These are phyloP conservation scores for Physocephala rufipes DNA, from an alignment of 2,888 invertebrate species.

Conservation along the genomic window DNA sequence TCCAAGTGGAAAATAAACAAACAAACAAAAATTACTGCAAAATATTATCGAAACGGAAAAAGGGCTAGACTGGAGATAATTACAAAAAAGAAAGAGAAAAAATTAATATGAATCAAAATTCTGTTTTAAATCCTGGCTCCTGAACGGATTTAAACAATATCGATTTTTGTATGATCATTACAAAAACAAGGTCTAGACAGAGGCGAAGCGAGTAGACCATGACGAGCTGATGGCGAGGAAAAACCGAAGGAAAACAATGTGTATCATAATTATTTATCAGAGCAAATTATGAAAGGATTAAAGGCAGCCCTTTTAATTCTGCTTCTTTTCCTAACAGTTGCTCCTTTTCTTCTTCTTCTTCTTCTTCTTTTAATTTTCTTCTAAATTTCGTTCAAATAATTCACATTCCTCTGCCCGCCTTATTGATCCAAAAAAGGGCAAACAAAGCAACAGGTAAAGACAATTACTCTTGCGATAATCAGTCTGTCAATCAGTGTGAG, in stretches of 20 bases:
- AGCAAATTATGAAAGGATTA: slow-evolving; percentile 29
- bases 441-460: too few species aligned
- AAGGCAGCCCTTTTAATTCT: not conserved
- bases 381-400: too few species aligned
- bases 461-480: not conserved
- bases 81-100: not conserved
- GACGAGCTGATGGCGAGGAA: too few species aligned
- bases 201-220: not conserved
- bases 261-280: slow-evolving; percentile 24
- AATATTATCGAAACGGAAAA: too few species aligned
- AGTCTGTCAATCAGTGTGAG: not conserved
- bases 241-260: not conserved
- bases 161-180: not conserved
- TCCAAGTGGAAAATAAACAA: not conserved
- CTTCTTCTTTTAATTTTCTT: too few species aligned
- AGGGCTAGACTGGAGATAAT: too few species aligned
- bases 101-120: too few species aligned
- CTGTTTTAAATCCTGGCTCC: too few species aligned
- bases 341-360: too few species aligned
- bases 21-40: not conserved
- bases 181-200: slow-evolving; percentile 3
- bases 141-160: not conserved
- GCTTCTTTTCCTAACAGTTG: too few species aligned
- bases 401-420: too few species aligned
- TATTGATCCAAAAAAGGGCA: too few species aligned